A percentile compares a stretch with the other conserved stretches of the same genome.
These are phyloP conservation scores for Metaphire vulgaris DNA, from an alignment of 1,140 invertebrate species.

Conservation along the genomic window DNA sequence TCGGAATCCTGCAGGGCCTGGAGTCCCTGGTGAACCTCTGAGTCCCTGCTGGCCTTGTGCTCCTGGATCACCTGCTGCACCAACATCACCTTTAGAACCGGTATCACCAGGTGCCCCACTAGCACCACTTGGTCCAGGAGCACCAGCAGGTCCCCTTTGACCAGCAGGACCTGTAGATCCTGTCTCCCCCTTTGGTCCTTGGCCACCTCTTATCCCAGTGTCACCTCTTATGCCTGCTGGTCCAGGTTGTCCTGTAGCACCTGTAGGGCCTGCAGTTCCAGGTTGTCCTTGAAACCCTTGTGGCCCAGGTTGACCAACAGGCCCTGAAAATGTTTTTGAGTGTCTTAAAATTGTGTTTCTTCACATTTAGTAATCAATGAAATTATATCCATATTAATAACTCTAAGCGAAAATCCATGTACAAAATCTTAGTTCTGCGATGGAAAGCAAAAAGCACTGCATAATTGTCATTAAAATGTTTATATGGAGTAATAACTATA, in stretches of 20 bases:
- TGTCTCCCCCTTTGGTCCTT: not conserved
- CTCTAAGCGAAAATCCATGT: too few relatives aligned
- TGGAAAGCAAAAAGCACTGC: too few relatives aligned
- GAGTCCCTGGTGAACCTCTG: constrained; percentile 2
- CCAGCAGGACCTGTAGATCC: constrained; percentile 4
- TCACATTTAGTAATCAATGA: too few relatives aligned
- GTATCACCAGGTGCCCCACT: not conserved
- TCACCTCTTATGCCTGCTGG: constrained; percentile 3
- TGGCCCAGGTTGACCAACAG: constrained; percentile 9
- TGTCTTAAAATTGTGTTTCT: too few relatives aligned
- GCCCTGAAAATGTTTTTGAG: too few relatives aligned
- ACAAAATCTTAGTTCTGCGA: too few relatives aligned
- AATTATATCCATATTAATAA: too few relatives aligned
- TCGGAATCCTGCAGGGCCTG: not conserved
- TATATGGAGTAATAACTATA: too few relatives aligned
- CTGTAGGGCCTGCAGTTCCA: constrained; percentile 16
- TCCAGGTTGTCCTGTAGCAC: constrained; percentile 6
- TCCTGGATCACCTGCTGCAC: constrained; percentile 20
- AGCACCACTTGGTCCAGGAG: not conserved
- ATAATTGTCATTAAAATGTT: too few relatives aligned
- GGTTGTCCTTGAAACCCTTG: constrained; percentile 16
- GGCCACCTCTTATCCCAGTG: not conserved
- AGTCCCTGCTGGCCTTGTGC: not conserved
- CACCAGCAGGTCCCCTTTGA: constrained; percentile 1
- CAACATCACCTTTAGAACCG: constrained; percentile 14